phyloP scores from a whole-genome alignment of 2,797 vertebrate genomes.

The Parauchenoglanis punctatus region DNA sequence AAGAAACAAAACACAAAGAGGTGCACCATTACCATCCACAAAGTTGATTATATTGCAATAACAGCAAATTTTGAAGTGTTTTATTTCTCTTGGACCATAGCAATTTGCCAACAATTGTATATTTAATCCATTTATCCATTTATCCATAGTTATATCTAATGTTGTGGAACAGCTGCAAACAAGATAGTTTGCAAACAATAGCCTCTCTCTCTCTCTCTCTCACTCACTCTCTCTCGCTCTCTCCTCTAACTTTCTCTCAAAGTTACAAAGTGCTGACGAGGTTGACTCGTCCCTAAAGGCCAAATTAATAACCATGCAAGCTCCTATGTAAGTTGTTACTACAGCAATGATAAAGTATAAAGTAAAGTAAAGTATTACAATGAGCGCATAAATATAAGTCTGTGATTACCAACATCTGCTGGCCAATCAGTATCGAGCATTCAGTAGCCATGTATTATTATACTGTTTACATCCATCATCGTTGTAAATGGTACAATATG shows the following conservation, averaged over 20 bases:
- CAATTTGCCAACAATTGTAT: background rate
- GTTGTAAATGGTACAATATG: background rate
- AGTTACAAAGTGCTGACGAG: background rate
- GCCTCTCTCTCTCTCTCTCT: background rate
- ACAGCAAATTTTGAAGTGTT: background rate
- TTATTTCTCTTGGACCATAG: background rate
- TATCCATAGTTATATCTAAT: too few relatives aligned
- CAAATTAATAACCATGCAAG: background rate
- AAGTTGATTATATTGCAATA: background rate
- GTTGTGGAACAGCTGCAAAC: too few relatives aligned
- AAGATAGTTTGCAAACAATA: too few relatives aligned
- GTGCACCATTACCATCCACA: background rate
- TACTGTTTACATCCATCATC: background rate
- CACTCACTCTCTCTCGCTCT: background rate
- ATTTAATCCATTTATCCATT: too few relatives aligned
- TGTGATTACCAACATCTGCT: background rate
- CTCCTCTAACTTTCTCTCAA: too few relatives aligned
- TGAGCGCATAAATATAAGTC: background rate
- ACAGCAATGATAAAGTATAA: background rate
- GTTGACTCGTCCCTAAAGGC: background rate
- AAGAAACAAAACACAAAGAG: background rate
- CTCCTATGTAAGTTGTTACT: slow-evolving; percentile 1
- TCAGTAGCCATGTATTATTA: background rate
- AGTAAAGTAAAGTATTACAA: background rate
- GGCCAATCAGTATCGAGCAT: background rate